Conservation (phyloP, 2,113 vertebrate genomes). For the Poecile atricapillus region DNA sequence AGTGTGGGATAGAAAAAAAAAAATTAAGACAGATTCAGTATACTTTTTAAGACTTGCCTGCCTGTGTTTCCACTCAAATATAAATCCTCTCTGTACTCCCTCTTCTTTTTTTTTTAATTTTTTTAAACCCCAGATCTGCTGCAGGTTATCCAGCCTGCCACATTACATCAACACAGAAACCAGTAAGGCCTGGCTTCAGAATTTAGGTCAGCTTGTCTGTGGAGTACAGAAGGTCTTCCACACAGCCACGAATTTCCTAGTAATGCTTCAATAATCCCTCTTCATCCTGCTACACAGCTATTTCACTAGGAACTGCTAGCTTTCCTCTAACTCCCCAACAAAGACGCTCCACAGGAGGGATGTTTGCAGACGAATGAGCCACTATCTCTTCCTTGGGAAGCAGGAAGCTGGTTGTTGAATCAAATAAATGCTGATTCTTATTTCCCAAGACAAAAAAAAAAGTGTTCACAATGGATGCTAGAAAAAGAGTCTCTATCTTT, state of each 20-base stretch:
- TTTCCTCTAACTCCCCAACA: not conserved
- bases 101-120: not conserved
- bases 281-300: constrained; percentile 1
- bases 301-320: constrained; percentile 3
- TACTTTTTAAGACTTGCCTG: not conserved
- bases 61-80: not conserved
- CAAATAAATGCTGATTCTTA: not conserved
- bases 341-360: constrained; percentile 25
- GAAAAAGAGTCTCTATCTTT: not conserved
- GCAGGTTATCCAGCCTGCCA: constrained; percentile 24
- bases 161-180: not conserved
- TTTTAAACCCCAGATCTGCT: not conserved
- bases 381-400: constrained; percentile 40
- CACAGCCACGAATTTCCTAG: constrained; percentile 20
- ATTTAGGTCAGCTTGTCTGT: constrained; percentile 59
- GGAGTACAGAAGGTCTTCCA: constrained; percentile 15
- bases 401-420: constrained; percentile 19
- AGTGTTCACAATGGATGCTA: not conserved
- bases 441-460: constrained; percentile 1
- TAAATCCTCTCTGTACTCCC: not conserved
- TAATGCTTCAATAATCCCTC: constrained; percentile 57
- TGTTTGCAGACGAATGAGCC: not conserved
- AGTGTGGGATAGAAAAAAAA: not conserved
- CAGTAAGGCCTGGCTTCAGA: constrained; percentile 20
- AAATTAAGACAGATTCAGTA: not conserved